Evolutionary conservation across 2,888 invertebrate species (phyloP), one percentile per base, ranked within the genome.

Genomic region (Stegophylla sp.): DNA sequence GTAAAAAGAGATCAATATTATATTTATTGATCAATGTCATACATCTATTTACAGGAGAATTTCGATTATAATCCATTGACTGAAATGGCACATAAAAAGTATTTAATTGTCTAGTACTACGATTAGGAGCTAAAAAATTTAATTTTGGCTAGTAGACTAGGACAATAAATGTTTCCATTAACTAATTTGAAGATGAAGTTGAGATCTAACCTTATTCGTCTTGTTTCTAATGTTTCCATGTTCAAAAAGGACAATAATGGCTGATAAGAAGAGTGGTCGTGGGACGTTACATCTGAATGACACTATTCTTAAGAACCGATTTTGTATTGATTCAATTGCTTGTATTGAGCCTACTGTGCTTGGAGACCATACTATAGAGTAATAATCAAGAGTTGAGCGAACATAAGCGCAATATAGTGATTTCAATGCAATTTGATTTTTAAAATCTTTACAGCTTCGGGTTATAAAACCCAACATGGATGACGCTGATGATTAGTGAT

Each of bases 191-290:
- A 63, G n/a, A 63, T 34, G 17, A 63, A 63, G 15, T n/a, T 5
- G 41, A 63, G 63, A 34, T 63, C 28, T 63, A 63, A 41, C 61
- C 61, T 23, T 61, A 28, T 61, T 61, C 61, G 61, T 26, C 61
- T 61, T 7, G 13, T 61, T 61, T 23, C 26, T 28, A 61, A 53
- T n/a, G 51, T n/a, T 53, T 53, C 34, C 34, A 34, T 34, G 34
- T 34, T 34, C 7, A 34, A 34, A 34, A 34, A 34, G 34, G 34
- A 5, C 34, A 34, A 5, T 34, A 34, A 34, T 34, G 34, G 34
- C 34, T 5, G 20, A 10, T 56, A 56, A 56, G 56, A 56, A 20
- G 7, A 56, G 9, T 56, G 56, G 20, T 53, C 17, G 7, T 17
- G 9, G 17, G n/a, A 53, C n/a, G 12, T 61, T 2, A 61, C 10